Percentiles rank a stretch among this genome's conserved stretches.
Evolutionary conservation across 2,113 vertebrate genomes (phyloP).

Genomic region (Scolopax mira): DNA sequence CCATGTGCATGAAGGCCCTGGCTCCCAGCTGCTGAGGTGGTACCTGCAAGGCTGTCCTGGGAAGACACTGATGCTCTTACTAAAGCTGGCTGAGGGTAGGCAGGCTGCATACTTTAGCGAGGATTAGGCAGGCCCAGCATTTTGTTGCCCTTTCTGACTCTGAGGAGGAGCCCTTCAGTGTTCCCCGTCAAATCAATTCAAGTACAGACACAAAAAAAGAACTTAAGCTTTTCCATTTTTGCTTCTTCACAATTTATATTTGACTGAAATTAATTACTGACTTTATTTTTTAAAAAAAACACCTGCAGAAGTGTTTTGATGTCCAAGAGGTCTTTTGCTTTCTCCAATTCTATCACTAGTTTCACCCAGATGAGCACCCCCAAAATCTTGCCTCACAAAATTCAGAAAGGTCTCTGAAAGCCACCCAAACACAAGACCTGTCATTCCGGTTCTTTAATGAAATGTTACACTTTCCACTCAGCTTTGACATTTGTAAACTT

Average conservation of each 20-base stretch:
- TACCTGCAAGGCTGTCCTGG: background rate
- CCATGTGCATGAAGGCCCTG: background rate
- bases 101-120: background rate
- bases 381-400: background rate
- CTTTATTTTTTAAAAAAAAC: background rate
- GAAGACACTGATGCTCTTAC: background rate
- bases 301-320: background rate
- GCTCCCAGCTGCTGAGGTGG: background rate
- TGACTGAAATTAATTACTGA: background rate
- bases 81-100: background rate
- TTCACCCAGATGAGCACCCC: background rate
- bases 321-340: background rate
- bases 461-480: background rate
- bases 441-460: background rate
- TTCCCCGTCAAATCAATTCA: background rate
- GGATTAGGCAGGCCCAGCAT: background rate
- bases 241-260: background rate
- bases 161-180: background rate
- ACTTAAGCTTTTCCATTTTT: background rate
- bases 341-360: background rate
- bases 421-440: accelerated
- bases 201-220: background rate
- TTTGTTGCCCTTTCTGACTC: background rate
- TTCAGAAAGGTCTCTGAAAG: background rate
- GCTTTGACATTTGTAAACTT: background rate